Percentiles rank a stretch among this genome's conserved stretches.
Evolutionary conservation across 2,888 invertebrate species (phyloP).

Genomic region (Diploptera punctata): DNA sequence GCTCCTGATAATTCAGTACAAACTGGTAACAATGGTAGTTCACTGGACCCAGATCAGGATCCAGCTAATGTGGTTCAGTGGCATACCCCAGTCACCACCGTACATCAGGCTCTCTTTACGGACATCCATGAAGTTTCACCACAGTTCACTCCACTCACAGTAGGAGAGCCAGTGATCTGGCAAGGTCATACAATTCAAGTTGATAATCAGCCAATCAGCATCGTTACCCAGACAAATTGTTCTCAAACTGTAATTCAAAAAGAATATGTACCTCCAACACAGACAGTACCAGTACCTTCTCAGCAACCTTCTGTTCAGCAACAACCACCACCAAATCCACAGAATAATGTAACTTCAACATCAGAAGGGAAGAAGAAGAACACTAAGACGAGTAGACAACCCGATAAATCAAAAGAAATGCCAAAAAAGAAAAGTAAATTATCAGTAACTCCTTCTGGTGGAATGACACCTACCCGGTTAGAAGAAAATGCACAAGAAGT

Average conservation of each 20-base stretch:
- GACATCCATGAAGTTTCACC: conserved; percentile 52
- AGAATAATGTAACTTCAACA: not conserved
- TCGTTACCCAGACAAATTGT: not conserved
- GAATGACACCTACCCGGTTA: conserved; percentile 54
- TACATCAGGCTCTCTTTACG: conserved; percentile 55
- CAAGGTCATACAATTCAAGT: conserved; percentile 68
- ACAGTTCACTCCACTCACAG: conserved; percentile 51
- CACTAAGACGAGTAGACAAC: not conserved
- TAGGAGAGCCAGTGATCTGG: conserved; percentile 63
- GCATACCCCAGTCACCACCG: conserved; percentile 65
- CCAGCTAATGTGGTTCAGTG: conserved; percentile 61
- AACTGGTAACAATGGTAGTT: not conserved
- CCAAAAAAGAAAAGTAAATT: conserved; percentile 21
- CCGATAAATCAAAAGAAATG: conserved; percentile 5
- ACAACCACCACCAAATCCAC: not conserved
- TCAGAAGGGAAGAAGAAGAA: not conserved
- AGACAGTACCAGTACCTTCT: not conserved
- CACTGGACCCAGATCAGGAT: conserved; percentile 46
- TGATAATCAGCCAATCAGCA: conserved; percentile 5
- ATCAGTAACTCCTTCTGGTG: not conserved
- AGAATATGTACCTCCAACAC: not conserved
- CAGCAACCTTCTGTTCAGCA: not conserved
- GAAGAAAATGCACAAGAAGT: conserved; percentile 76
- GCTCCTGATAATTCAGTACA: not conserved
- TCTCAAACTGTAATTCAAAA: not conserved